Evolutionary conservation across 2,113 vertebrate genomes (phyloP).

Genomic region (Castor canadensis): DNA sequence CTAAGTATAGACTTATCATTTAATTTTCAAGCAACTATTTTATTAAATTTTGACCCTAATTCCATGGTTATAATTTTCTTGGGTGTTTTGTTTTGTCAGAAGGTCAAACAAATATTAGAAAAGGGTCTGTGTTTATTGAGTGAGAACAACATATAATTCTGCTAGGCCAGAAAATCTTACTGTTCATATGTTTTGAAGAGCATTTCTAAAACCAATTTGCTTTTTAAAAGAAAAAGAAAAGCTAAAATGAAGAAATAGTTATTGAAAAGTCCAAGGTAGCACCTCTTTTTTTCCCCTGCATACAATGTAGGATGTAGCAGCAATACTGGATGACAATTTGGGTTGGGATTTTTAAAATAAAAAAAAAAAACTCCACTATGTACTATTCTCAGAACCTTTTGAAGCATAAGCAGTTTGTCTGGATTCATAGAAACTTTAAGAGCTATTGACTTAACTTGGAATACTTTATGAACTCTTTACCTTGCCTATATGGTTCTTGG

Average conservation of each 20-base stretch:
- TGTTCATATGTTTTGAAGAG: not conserved
- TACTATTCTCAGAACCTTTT: not conserved
- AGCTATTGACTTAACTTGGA: not conserved
- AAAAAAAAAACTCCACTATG: too few species aligned
- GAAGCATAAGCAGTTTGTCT: not conserved
- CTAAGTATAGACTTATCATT: not conserved
- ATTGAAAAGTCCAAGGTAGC: not conserved
- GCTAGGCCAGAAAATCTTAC: not conserved
- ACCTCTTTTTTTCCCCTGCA: not conserved
- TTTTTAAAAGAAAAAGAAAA: not conserved
- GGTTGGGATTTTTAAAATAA: too few species aligned
- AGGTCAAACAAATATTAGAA: constrained; percentile 38
- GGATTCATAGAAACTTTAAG: not conserved
- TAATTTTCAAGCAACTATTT: not conserved
- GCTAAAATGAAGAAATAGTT: not conserved
- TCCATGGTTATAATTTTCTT: constrained; percentile 20
- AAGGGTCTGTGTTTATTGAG: not conserved
- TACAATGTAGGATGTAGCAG: not conserved
- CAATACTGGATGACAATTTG: not conserved
- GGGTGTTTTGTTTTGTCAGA: not conserved
- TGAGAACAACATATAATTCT: not conserved
- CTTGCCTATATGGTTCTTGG: not conserved
- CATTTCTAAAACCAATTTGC: not conserved
- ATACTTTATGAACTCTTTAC: not conserved
- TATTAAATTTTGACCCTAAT: constrained; percentile 20